A percentile compares a stretch with the other conserved stretches of the same genome.
phyloP scores from a whole-genome alignment of 2,797 vertebrate species.

The Oceanodroma leucorhoa region DNA sequence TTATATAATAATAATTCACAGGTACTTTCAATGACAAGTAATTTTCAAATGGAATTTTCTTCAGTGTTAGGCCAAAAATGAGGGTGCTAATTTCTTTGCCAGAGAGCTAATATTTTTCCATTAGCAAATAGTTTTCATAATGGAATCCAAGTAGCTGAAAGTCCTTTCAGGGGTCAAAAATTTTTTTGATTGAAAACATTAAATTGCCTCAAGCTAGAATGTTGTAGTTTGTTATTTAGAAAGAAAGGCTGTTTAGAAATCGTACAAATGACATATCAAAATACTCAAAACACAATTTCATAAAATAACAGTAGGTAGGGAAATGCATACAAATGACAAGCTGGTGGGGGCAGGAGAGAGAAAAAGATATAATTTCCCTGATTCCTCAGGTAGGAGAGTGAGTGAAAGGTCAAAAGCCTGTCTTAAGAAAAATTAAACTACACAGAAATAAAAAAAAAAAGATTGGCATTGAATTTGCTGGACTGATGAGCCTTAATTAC shows the following conservation, averaged over 20 bases:
- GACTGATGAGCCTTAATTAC: background rate
- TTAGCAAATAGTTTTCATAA: background rate
- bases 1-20: background rate
- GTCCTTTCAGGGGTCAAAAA: background rate
- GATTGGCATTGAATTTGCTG: background rate
- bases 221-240: background rate
- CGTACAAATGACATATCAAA: background rate
- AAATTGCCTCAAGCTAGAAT: background rate
- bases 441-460: background rate
- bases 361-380: background rate
- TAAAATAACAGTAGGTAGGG: background rate
- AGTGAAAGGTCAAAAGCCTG: background rate
- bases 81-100: background rate
- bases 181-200: background rate
- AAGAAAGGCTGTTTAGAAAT: background rate
- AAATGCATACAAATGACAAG: background rate
- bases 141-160: background rate
- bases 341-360: accelerated
- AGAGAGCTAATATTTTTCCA: background rate
- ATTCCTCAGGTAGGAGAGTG: background rate
- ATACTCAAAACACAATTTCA: background rate
- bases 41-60: background rate
- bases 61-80: background rate
- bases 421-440: background rate
- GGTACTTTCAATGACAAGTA: background rate